These are phyloP conservation scores for Lasioglossum leucozonium DNA, from an alignment of 2,888 invertebrate genomes.

Conservation along the genomic window DNA sequence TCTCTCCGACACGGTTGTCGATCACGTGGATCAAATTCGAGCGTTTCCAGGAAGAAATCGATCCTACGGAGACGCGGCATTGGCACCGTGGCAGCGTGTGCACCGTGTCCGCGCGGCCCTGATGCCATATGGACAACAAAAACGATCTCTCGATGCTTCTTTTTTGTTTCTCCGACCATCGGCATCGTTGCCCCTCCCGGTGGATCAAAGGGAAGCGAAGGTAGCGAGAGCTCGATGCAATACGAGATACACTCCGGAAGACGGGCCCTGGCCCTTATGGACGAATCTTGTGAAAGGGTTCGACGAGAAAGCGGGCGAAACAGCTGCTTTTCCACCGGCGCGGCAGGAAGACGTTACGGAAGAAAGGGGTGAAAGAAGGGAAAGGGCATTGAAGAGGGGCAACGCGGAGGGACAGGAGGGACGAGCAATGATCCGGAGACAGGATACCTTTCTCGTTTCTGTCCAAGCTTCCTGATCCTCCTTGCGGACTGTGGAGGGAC, in stretches of 20 bases:
- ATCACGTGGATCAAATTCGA: constrained; percentile 70
- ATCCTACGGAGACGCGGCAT: constrained; percentile 19
- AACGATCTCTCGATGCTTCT: constrained; percentile 22
- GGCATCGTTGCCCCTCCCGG: constrained; percentile 49
- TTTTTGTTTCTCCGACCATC: constrained; percentile 51
- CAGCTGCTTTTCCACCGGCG: constrained; percentile 60
- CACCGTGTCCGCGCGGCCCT: constrained; percentile 26
- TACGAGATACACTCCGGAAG: constrained; percentile 72
- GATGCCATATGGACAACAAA: constrained; percentile 71
- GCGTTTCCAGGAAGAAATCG: constrained; percentile 73
- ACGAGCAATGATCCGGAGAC: constrained; percentile 17
- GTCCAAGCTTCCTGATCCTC: constrained; percentile 60
- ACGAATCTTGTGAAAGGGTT: constrained; percentile 66
- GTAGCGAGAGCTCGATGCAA: constrained; percentile 65
- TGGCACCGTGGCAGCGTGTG: constrained; percentile 22
- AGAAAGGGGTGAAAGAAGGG: constrained; percentile 67
- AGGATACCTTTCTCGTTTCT: constrained; percentile 47
- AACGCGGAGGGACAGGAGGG: not conserved
- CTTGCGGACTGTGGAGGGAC: constrained; percentile 47
- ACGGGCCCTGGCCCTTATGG: constrained; percentile 32
- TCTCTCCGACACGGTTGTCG: constrained; percentile 52
- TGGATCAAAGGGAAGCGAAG: constrained; percentile 19
- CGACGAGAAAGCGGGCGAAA: constrained; percentile 56
- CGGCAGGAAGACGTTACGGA: constrained; percentile 61
- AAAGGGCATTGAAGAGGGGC: not conserved